phyloP scores from a whole-genome alignment of 2,888 invertebrate genomes.

The Ichneumon xanthorius region DNA sequence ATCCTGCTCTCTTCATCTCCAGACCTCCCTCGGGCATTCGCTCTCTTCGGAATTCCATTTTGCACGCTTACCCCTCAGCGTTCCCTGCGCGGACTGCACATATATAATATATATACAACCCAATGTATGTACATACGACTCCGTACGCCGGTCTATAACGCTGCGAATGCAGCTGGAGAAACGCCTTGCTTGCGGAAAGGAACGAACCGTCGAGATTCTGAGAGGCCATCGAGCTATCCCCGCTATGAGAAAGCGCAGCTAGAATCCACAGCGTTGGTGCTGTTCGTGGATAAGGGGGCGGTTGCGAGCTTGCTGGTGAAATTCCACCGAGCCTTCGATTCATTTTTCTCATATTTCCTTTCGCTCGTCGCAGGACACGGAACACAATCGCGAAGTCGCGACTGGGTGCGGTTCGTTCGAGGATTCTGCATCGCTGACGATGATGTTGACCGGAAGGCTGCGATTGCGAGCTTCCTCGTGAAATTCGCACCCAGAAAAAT shows the following conservation, averaged over 20 bases:
- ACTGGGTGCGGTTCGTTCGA: neutral
- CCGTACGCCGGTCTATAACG: slow-evolving; percentile 14
- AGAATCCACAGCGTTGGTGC: neutral
- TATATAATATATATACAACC: slow-evolving; percentile 50
- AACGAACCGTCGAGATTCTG: slow-evolving; percentile 24
- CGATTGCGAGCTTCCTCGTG: neutral
- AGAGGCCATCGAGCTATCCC: slow-evolving; percentile 18
- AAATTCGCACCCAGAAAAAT: no score
- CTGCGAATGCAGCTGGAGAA: neutral
- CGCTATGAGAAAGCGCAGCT: slow-evolving; percentile 28
- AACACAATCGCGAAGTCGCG: slow-evolving; percentile 40
- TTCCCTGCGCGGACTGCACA: slow-evolving; percentile 37
- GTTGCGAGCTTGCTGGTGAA: slow-evolving; percentile 29
- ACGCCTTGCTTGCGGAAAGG: neutral
- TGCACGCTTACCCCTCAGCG: slow-evolving; percentile 57
- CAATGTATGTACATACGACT: slow-evolving; percentile 61
- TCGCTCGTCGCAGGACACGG: neutral
- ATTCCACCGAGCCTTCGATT: neutral
- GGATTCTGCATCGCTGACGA: neutral
- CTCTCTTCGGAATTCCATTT: slow-evolving; percentile 67
- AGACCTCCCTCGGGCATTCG: slow-evolving; percentile 54
- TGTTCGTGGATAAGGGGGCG: slow-evolving; percentile 1
- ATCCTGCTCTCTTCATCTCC: slow-evolving; percentile 36
- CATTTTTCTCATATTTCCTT: slow-evolving; percentile 19
- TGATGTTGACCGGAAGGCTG: neutral